These are phyloP conservation scores for Mesopsocus fuscifrons DNA, from an alignment of 2,888 invertebrate genomes.

Conservation along the genomic window DNA sequence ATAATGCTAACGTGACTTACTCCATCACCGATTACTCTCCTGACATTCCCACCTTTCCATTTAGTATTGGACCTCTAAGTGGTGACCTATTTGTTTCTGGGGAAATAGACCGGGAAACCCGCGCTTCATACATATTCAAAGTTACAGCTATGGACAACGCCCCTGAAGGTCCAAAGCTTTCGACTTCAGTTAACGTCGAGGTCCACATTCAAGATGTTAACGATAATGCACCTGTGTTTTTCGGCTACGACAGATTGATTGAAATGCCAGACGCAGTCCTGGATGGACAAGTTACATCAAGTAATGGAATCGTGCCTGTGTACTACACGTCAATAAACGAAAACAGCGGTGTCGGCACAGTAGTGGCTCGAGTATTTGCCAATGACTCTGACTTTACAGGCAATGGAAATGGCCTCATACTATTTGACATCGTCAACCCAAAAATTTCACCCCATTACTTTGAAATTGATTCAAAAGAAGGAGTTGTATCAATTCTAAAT, in stretches of 20 bases:
- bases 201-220: slow-evolving; percentile 67
- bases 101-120: slow-evolving; percentile 53
- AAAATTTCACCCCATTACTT: slow-evolving; percentile 40
- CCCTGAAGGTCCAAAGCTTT: slow-evolving; percentile 33
- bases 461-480: slow-evolving; percentile 69
- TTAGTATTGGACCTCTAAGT: slow-evolving; percentile 44
- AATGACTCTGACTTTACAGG: slow-evolving; percentile 63
- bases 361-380: slow-evolving; percentile 55
- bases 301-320: slow-evolving; percentile 35
- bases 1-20: slow-evolving; percentile 61
- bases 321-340: slow-evolving; percentile 59
- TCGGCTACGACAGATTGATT: slow-evolving; percentile 38
- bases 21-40: slow-evolving; percentile 25
- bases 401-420: slow-evolving; percentile 69
- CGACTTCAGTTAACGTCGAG: slow-evolving; percentile 56
- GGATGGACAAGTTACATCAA: slow-evolving; percentile 8
- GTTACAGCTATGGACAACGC: slow-evolving; percentile 61
- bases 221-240: slow-evolving; percentile 65
- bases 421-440: slow-evolving; percentile 52
- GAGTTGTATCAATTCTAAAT: slow-evolving; percentile 54
- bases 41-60: slow-evolving; percentile 33
- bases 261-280: slow-evolving; percentile 26
- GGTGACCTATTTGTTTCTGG: slow-evolving; percentile 56
- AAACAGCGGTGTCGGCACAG: slow-evolving; percentile 52
- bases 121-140: slow-evolving; percentile 47